Percentiles rank a stretch among this genome's conserved stretches.
Conservation (phyloP, 2,888 invertebrate species). For the Coelinius sp. region DNA sequence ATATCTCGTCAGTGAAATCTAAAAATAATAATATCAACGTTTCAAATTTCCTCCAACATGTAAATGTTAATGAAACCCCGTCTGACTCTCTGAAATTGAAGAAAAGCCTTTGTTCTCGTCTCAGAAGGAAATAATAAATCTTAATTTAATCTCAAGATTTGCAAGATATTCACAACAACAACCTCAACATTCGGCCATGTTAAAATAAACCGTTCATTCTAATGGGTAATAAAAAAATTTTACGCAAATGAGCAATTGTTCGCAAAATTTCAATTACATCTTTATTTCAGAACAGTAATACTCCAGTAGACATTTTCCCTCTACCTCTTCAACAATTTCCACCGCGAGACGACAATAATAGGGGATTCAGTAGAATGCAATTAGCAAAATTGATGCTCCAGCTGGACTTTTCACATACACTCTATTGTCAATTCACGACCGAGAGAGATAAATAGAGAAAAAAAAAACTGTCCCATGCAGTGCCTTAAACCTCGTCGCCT, state of each 20-base stretch:
- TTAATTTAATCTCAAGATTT: neutral
- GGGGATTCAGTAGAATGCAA: neutral
- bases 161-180: neutral
- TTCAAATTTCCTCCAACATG: neutral
- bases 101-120: constrained; percentile 17
- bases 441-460: neutral
- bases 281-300: neutral
- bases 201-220: neutral
- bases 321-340: neutral
- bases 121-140: constrained; percentile 16
- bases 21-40: neutral
- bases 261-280: neutral
- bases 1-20: neutral
- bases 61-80: neutral
- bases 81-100: neutral
- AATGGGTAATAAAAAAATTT: neutral
- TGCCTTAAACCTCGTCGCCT: neutral
- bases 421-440: neutral
- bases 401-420: neutral
- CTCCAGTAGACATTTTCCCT: neutral
- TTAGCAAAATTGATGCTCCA: neutral
- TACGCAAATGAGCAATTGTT: constrained; percentile 1
- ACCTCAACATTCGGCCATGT: neutral
- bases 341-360: neutral
- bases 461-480: neutral